Percentiles rank a stretch among this genome's conserved stretches.
Evolutionary conservation across 1,140 invertebrate genomes (phyloP).

Genomic region (Spodoptera frugiperda): DNA sequence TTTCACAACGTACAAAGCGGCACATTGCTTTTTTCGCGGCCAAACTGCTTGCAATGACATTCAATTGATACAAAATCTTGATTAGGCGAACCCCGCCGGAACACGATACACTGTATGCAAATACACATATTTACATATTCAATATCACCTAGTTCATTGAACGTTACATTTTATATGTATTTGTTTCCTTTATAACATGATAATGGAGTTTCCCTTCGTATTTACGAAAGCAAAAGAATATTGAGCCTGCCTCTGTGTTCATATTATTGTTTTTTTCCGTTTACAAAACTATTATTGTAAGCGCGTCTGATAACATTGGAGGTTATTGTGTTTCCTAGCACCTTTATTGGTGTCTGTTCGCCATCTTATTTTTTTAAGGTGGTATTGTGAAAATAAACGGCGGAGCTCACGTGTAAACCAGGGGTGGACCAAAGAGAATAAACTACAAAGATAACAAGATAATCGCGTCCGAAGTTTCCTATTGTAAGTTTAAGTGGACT

Average conservation of each 20-base stretch:
- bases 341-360: constrained; percentile 28
- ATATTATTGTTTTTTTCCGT: constrained; percentile 31
- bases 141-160: constrained; percentile 11
- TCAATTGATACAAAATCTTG: constrained; percentile 49
- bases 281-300: constrained; percentile 41
- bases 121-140: constrained; percentile 14
- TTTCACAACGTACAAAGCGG: constrained; percentile 53
- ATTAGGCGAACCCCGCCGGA: constrained; percentile 15
- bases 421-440: constrained; percentile 60
- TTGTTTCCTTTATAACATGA: constrained; percentile 15
- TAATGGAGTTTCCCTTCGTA: constrained; percentile 25
- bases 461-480: constrained; percentile 71
- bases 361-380: constrained; percentile 26
- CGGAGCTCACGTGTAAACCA: constrained; percentile 52
- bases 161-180: constrained; percentile 22
- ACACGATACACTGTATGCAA: constrained; percentile 2
- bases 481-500: constrained; percentile 69
- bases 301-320: constrained; percentile 28
- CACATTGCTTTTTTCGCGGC: constrained; percentile 54
- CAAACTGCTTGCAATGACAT: constrained; percentile 42
- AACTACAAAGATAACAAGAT: constrained; percentile 76
- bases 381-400: constrained; percentile 26
- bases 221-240: constrained; percentile 29
- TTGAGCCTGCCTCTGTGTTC: constrained; percentile 9
- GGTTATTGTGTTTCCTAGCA: constrained; percentile 26